Percentiles rank a stretch among this genome's conserved stretches.
Conservation (phyloP, 2,888 invertebrate species). For the Lobophora halterata region DNA sequence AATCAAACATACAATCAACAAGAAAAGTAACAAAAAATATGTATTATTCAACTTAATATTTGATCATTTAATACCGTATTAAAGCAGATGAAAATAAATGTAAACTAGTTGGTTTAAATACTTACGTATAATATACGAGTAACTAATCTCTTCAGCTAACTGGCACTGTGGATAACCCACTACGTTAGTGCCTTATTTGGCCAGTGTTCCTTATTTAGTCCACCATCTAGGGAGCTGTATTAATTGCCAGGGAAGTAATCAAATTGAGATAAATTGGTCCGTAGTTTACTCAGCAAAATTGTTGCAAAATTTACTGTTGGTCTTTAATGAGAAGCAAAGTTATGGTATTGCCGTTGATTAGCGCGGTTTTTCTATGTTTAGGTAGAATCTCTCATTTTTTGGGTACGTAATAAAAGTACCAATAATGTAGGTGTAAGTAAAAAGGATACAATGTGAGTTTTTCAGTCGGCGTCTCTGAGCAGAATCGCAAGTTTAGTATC, state of each 20-base stretch:
- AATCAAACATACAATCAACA: too few species aligned
- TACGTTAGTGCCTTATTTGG: slow-evolving; percentile 12
- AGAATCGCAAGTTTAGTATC: too few species aligned
- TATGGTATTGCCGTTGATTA: slow-evolving; percentile 19
- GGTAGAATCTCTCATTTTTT: neutral
- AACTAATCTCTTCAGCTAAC: too few species aligned
- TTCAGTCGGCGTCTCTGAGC: too few species aligned
- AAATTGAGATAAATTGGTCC: slow-evolving; percentile 34
- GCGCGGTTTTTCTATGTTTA: slow-evolving; percentile 2
- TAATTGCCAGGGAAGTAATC: slow-evolving; percentile 32
- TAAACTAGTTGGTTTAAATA: too few species aligned
- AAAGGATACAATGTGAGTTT: too few species aligned
- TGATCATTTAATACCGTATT: too few species aligned
- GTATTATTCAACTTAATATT: too few species aligned
- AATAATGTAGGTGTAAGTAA: slow-evolving; percentile 5
- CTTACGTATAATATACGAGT: too few species aligned
- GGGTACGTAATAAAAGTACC: neutral
- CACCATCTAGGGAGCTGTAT: slow-evolving; percentile 21
- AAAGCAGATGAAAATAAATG: too few species aligned
- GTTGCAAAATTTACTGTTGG: slow-evolving; percentile 21
- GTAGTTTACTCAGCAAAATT: slow-evolving; percentile 21
- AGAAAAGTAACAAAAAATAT: too few species aligned
- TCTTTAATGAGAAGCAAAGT: slow-evolving; percentile 20
- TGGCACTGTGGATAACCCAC: too few species aligned
- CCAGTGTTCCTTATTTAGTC: slow-evolving; percentile 14